These are phyloP conservation scores for Drosophila guanche DNA, from an alignment of 1,140 invertebrate species.

Conservation along the genomic window DNA sequence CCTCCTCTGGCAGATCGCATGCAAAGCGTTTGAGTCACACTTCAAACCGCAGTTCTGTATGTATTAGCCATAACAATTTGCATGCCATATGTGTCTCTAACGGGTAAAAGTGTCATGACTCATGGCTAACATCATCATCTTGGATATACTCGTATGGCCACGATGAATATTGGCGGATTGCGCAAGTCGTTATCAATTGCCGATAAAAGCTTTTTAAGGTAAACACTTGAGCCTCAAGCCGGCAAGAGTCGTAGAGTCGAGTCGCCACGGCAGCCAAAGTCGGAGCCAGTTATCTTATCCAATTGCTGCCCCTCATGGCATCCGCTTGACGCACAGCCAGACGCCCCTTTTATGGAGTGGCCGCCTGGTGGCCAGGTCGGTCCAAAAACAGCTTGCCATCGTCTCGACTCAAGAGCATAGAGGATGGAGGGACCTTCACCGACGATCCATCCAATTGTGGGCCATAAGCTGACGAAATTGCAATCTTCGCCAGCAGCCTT, in stretches of 20 bases:
- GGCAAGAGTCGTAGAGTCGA: not conserved
- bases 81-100: slow-evolving; percentile 56
- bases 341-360: slow-evolving; percentile 56
- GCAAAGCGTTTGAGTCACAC: slow-evolving; percentile 54
- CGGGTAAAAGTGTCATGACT: slow-evolving; percentile 50
- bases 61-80: slow-evolving; percentile 55
- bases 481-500: slow-evolving; percentile 9
- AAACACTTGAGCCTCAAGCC: slow-evolving; percentile 1
- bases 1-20: slow-evolving; percentile 32
- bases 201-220: slow-evolving; percentile 62
- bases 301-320: slow-evolving; percentile 15
- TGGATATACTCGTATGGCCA: slow-evolving; percentile 9
- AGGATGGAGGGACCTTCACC: slow-evolving; percentile 27
- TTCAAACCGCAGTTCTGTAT: slow-evolving; percentile 21
- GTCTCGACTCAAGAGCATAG: slow-evolving; percentile 13
- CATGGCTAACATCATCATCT: slow-evolving; percentile 49
- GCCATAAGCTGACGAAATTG: slow-evolving; percentile 15
- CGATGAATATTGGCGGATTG: slow-evolving; percentile 48
- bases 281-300: slow-evolving; percentile 62
- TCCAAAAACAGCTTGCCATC: slow-evolving; percentile 5
- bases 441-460: slow-evolving; percentile 8
- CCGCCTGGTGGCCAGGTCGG: slow-evolving; percentile 10
- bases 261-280: slow-evolving; percentile 13
- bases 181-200: slow-evolving; percentile 65
- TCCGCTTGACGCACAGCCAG: slow-evolving; percentile 33